These are phyloP conservation scores for Trachymyrmex cornetzi DNA, from an alignment of 1,140 invertebrate species.

Conservation along the genomic window DNA sequence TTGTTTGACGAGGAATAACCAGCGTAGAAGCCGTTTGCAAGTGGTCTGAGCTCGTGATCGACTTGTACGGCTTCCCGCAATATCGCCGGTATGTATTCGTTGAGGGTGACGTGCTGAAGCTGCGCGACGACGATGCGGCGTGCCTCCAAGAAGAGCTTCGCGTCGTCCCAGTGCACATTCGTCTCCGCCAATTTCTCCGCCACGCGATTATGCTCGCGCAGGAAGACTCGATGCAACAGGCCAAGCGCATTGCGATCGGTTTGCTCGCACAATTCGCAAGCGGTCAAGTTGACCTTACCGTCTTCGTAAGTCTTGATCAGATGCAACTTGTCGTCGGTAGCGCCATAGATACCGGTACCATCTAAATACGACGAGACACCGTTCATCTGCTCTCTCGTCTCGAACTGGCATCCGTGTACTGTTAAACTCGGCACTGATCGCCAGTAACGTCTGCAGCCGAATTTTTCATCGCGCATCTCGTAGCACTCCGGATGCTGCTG, in stretches of 20 bases:
- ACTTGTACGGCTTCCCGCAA: slow-evolving; percentile 91
- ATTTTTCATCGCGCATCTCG: slow-evolving; percentile 80
- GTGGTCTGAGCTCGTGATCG: slow-evolving; percentile 89
- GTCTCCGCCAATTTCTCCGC: slow-evolving; percentile 90
- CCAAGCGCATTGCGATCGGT: slow-evolving; percentile 85
- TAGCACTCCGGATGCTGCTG: slow-evolving; percentile 87
- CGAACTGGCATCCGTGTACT: slow-evolving; percentile 89
- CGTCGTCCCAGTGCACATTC: slow-evolving; percentile 95
- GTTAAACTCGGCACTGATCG: slow-evolving; percentile 91
- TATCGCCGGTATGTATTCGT: slow-evolving; percentile 94
- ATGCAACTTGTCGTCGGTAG: slow-evolving; percentile 89
- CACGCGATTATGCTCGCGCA: slow-evolving; percentile 94
- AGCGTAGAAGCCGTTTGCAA: slow-evolving; percentile 89
- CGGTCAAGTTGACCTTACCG: slow-evolving; percentile 89
- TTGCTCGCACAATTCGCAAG: slow-evolving; percentile 88
- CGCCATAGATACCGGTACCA: slow-evolving; percentile 95
- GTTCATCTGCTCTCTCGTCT: slow-evolving; percentile 94
- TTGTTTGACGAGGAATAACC: slow-evolving; percentile 94
- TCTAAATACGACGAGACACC: slow-evolving; percentile 95
- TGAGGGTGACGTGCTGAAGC: slow-evolving; percentile 95
- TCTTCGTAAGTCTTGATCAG: slow-evolving; percentile 92
- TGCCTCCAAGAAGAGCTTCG: slow-evolving; percentile 93
- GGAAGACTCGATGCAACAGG: slow-evolving; percentile 90
- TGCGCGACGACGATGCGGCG: slow-evolving; percentile 91
- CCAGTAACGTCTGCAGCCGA: slow-evolving; percentile 90